Evolutionary conservation across 2,888 invertebrate genomes (phyloP).

Genomic region (Phrixothrix hirtus): DNA sequence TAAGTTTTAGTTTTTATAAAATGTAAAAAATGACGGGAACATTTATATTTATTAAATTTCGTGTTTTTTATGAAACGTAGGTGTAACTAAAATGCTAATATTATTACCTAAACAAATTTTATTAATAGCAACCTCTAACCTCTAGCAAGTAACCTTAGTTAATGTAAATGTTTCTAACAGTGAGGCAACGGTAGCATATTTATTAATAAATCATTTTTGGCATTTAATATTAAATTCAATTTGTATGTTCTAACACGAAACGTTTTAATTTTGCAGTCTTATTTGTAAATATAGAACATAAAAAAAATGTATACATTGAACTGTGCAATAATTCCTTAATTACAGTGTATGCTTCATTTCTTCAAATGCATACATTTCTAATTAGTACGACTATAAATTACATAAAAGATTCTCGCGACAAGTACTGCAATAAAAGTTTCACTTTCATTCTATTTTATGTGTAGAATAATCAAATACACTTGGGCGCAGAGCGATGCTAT

Average conservation of each 20-base stretch:
- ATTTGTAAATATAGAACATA: neutral
- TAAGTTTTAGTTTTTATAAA: too few species aligned
- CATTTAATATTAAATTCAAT: slow-evolving; percentile 1
- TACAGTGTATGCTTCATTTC: too few species aligned
- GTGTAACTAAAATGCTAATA: too few species aligned
- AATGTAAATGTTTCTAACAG: slow-evolving; percentile 3
- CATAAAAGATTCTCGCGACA: neutral
- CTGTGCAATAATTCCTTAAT: too few species aligned
- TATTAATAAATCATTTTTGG: slow-evolving; percentile 9
- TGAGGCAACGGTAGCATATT: slow-evolving; percentile 1
- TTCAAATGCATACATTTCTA: too few species aligned
- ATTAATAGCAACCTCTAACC: slow-evolving; percentile 13
- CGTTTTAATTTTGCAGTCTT: too few species aligned
- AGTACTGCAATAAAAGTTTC: slow-evolving; percentile 6
- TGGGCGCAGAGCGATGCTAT: slow-evolving; percentile 9
- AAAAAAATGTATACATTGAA: too few species aligned
- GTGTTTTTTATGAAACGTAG: too few species aligned
- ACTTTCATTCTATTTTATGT: slow-evolving; percentile 10
- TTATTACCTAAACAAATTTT: slow-evolving; percentile 11
- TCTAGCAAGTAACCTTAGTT: slow-evolving; percentile 9
- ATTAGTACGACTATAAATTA: neutral
- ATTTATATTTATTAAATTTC: too few species aligned
- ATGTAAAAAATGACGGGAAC: too few species aligned
- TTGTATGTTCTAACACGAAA: too few species aligned
- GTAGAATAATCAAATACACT: slow-evolving; percentile 2